These are phyloP conservation scores for Dynastes tityus DNA, from an alignment of 2,888 invertebrate genomes.

Conservation along the genomic window DNA sequence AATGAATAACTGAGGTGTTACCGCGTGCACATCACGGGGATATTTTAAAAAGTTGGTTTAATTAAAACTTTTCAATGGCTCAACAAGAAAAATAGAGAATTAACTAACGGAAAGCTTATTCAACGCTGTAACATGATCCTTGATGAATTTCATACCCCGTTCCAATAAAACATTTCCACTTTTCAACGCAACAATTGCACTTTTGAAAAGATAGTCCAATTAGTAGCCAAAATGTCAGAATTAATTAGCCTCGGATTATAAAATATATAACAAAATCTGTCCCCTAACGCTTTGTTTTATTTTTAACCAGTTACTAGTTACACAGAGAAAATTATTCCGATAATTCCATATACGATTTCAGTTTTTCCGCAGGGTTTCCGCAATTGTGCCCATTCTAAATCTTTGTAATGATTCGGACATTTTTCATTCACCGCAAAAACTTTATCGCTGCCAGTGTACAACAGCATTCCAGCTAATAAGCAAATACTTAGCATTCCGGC, in stretches of 20 bases:
- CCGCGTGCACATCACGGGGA: background rate
- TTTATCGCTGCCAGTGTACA: slow-evolving; percentile 11
- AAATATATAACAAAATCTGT: too few relatives aligned
- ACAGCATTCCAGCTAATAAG: slow-evolving; percentile 27
- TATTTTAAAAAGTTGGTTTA: slow-evolving; percentile 27
- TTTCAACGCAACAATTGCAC: background rate
- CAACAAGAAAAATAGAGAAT: background rate
- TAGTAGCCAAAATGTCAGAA: too few relatives aligned
- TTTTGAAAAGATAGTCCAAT: too few relatives aligned
- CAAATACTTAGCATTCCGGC: slow-evolving; percentile 19
- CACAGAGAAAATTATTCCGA: background rate
- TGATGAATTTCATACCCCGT: background rate
- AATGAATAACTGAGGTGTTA: slow-evolving; percentile 26
- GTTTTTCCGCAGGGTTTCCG: background rate
- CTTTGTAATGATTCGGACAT: slow-evolving; percentile 21
- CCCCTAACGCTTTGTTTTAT: too few relatives aligned
- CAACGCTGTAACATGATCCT: slow-evolving; percentile 4
- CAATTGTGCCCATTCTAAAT: slow-evolving; percentile 4
- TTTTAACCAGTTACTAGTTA: too few relatives aligned
- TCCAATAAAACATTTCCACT: background rate
- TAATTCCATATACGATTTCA: background rate
- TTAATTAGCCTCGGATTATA: too few relatives aligned
- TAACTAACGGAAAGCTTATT: slow-evolving; percentile 11
- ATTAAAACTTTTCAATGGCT: slow-evolving; percentile 17
- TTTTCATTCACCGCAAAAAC: slow-evolving; percentile 25